Evolutionary conservation across 2,888 invertebrate genomes (phyloP).

Genomic region (Tiphia femorata): DNA sequence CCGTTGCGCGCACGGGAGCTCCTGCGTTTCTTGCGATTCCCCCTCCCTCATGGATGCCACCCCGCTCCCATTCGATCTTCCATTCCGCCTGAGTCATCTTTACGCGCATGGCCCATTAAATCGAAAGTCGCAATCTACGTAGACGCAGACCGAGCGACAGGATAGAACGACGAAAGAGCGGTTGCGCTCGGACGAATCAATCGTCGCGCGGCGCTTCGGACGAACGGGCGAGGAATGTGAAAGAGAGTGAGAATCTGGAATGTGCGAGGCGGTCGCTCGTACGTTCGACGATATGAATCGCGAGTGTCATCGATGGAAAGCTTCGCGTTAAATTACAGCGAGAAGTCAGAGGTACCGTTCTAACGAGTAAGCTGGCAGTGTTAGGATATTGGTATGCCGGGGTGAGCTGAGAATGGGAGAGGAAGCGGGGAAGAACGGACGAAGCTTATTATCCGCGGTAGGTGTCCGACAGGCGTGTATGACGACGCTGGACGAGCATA

Average conservation of each 20-base stretch:
- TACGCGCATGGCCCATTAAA: neutral
- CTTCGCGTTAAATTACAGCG: neutral
- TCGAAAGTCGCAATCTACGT: neutral
- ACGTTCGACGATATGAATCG: too few relatives aligned
- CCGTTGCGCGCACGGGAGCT: neutral
- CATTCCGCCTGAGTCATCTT: neutral
- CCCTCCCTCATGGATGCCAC: neutral
- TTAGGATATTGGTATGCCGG: neutral
- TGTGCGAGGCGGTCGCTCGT: too few relatives aligned
- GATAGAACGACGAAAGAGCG: too few relatives aligned
- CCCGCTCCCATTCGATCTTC: neutral
- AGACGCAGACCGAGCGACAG: too few relatives aligned
- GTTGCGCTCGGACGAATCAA: too few relatives aligned
- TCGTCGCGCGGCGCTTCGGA: too few relatives aligned
- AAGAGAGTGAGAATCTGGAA: too few relatives aligned
- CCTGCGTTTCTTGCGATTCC: neutral
- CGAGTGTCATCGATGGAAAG: too few relatives aligned
- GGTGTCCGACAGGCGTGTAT: conserved; percentile 17
- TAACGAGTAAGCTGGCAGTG: conserved; percentile 18
- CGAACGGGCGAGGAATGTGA: too few relatives aligned
- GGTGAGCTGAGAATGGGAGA: conserved; percentile 6
- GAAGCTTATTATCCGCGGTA: conserved; percentile 36
- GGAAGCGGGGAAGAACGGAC: conserved; percentile 16
- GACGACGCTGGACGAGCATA: neutral
- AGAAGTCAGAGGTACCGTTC: conserved; percentile 33